phyloP scores from a whole-genome alignment of 2,888 invertebrate species.

The Eugnorisma glareosa region DNA sequence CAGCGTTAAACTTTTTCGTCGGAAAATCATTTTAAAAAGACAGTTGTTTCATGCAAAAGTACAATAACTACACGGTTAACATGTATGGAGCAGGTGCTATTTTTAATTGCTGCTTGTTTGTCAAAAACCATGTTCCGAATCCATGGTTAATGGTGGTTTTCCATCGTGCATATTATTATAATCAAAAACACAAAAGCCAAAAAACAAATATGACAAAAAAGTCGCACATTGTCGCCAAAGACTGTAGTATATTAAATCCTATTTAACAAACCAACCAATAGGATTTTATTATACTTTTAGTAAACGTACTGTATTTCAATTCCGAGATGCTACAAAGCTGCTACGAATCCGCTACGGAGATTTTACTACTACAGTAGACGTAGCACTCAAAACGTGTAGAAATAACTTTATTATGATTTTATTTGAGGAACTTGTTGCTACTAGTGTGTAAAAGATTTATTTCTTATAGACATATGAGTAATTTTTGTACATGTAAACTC shows the following conservation, averaged over 20 bases:
- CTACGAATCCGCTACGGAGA: slow-evolving; percentile 7
- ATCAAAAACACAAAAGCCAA: not conserved
- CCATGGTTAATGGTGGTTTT: not conserved
- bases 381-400: slow-evolving; percentile 19
- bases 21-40: not conserved
- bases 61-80: not conserved
- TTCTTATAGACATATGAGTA: not conserved
- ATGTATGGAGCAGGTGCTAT: not conserved
- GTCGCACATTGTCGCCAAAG: not conserved
- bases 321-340: slow-evolving; percentile 20
- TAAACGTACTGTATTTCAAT: not conserved
- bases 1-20: not conserved
- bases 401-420: slow-evolving; percentile 21
- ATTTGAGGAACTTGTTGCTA: slow-evolving; percentile 8
- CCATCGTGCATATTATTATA: not conserved
- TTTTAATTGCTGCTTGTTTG: not conserved
- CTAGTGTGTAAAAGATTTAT: not conserved
- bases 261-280: not conserved
- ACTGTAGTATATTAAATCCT: not conserved
- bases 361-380: slow-evolving; percentile 13
- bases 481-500: not conserved
- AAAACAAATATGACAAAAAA: not conserved
- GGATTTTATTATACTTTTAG: not conserved
- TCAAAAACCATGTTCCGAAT: not conserved
- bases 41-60: not conserved